A percentile compares a stretch with the other conserved stretches of the same genome.
These are phyloP conservation scores for Xestia xanthographa DNA, from an alignment of 2,888 invertebrate genomes.

Conservation along the genomic window DNA sequence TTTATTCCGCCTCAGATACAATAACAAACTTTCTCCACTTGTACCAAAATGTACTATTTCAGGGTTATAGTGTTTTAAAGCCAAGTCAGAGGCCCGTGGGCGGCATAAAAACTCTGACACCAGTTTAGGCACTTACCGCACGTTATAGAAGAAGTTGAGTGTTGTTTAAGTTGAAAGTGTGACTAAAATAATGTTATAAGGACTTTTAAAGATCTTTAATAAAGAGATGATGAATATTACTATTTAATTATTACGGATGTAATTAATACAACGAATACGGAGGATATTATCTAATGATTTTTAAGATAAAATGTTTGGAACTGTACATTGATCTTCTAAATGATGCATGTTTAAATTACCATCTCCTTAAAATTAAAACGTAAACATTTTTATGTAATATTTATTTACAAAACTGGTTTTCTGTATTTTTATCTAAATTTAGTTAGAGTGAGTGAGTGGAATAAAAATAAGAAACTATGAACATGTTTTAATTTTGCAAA, in stretches of 20 bases:
- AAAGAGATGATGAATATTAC: background rate
- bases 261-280: background rate
- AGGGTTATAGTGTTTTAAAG: too few species aligned
- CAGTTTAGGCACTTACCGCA: too few species aligned
- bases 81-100: too few species aligned
- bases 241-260: background rate
- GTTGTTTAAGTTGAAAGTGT: background rate
- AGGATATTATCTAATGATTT: slow-evolving; percentile 2
- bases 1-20: too few species aligned
- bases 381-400: slow-evolving; percentile 21
- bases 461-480: background rate
- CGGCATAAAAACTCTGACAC: too few species aligned
- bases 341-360: slow-evolving; percentile 6
- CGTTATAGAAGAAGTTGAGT: too few species aligned
- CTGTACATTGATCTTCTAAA: background rate
- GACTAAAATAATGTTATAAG: background rate
- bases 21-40: too few species aligned
- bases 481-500: background rate
- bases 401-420: slow-evolving; percentile 19
- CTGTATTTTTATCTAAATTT: background rate
- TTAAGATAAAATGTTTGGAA: background rate
- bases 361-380: background rate
- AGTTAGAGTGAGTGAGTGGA: slow-evolving; percentile 7
- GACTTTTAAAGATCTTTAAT: background rate
- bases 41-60: too few species aligned